phyloP scores from a whole-genome alignment of 2,113 vertebrate species.

The Macquaria australasica region DNA sequence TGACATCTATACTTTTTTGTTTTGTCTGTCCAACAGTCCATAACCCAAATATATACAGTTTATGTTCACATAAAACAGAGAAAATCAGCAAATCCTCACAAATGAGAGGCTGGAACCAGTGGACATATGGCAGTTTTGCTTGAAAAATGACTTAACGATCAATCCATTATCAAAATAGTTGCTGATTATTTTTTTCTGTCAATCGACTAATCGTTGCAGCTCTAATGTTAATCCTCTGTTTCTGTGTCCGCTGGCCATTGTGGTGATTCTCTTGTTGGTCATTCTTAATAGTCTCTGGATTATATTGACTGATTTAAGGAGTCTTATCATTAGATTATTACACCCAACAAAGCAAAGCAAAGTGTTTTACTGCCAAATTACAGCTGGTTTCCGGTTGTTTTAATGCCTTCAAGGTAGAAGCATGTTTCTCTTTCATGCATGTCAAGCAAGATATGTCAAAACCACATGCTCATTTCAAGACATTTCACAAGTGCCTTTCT shows the following conservation, averaged over 20 bases:
- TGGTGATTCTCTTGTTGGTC: background rate
- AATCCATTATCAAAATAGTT: background rate
- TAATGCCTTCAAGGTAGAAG: background rate
- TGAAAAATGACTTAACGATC: background rate
- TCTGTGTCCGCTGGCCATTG: background rate
- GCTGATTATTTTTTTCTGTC: background rate
- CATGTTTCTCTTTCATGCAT: background rate
- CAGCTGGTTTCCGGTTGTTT: background rate
- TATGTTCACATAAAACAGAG: background rate
- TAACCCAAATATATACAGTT: background rate
- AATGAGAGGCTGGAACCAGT: background rate
- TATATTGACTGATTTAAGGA: background rate
- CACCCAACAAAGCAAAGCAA: background rate
- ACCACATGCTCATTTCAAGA: background rate
- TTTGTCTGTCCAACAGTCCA: background rate
- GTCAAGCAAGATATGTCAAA: background rate
- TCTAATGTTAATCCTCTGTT: background rate
- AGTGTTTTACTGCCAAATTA: background rate
- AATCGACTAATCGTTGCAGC: background rate
- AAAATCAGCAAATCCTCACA: background rate
- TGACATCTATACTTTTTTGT: background rate
- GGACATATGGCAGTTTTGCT: background rate
- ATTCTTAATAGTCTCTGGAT: background rate
- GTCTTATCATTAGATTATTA: background rate
- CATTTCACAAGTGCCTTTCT: background rate